Percentiles rank a stretch among this genome's conserved stretches.
These are phyloP conservation scores for Odontocolon sp. DNA, from an alignment of 2,888 invertebrate genomes.

Conservation along the genomic window DNA sequence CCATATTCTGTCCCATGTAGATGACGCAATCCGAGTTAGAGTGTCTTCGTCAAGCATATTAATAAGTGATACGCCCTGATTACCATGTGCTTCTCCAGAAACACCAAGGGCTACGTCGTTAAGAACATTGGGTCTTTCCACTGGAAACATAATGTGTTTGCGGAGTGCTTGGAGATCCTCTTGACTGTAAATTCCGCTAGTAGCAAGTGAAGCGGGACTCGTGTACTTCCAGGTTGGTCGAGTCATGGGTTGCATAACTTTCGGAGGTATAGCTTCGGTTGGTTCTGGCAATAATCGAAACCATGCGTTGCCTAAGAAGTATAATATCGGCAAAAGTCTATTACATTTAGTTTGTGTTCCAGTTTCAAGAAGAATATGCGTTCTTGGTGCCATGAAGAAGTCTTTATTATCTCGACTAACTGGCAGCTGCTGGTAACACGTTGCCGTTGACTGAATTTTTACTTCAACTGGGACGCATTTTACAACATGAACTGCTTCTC, in stretches of 20 bases:
- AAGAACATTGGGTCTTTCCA: slow-evolving; percentile 38
- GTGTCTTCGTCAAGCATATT: slow-evolving; percentile 35
- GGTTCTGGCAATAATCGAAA: slow-evolving; percentile 49
- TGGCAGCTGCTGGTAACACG: slow-evolving; percentile 64
- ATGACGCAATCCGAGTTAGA: slow-evolving; percentile 25
- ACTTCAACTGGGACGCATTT: slow-evolving; percentile 63
- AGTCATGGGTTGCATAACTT: slow-evolving; percentile 40
- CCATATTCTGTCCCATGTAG: slow-evolving; percentile 43
- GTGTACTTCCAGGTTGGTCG: slow-evolving; percentile 57
- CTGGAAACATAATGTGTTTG: slow-evolving; percentile 55
- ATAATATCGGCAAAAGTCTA: neutral
- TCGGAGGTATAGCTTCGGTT: slow-evolving; percentile 26
- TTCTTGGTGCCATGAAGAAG: slow-evolving; percentile 25
- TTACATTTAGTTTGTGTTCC: slow-evolving; percentile 17
- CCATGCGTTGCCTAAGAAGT: slow-evolving; percentile 59
- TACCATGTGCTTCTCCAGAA: neutral
- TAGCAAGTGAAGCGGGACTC: slow-evolving; percentile 46
- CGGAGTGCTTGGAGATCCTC: slow-evolving; percentile 41
- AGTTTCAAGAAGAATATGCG: slow-evolving; percentile 20
- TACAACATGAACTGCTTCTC: slow-evolving; percentile 65
- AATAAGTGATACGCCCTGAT: neutral
- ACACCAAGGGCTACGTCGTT: slow-evolving; percentile 48
- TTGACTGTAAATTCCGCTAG: slow-evolving; percentile 54
- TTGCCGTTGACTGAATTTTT: slow-evolving; percentile 41
- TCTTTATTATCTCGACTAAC: slow-evolving; percentile 39